A percentile compares a stretch with the other conserved stretches of the same genome.
Evolutionary conservation across 2,113 vertebrate species (phyloP).

Genomic region (human): GRCh38 chr7:54710501-54711000

Average conservation of each 20-base stretch:
- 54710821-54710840: neutral
- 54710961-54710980: too few relatives aligned
- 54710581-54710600: neutral
- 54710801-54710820: neutral
- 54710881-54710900: too few relatives aligned
- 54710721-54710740: neutral
- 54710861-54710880: too few relatives aligned
- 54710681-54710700: neutral
- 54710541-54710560: too few relatives aligned
- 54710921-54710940: too few relatives aligned
- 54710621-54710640: neutral
- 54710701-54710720: neutral
- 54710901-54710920: too few relatives aligned
- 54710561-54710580: too few relatives aligned
- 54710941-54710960: too few relatives aligned
- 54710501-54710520: too few relatives aligned
- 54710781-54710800: neutral
- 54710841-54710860: neutral
- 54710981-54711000: too few relatives aligned
- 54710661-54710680: neutral
- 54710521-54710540: too few relatives aligned
- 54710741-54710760: neutral
- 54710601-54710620: neutral
- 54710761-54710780: neutral
- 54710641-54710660: neutral